These are phyloP conservation scores for Drosophila subsilvestris DNA, from an alignment of 2,888 invertebrate genomes.

Conservation along the genomic window DNA sequence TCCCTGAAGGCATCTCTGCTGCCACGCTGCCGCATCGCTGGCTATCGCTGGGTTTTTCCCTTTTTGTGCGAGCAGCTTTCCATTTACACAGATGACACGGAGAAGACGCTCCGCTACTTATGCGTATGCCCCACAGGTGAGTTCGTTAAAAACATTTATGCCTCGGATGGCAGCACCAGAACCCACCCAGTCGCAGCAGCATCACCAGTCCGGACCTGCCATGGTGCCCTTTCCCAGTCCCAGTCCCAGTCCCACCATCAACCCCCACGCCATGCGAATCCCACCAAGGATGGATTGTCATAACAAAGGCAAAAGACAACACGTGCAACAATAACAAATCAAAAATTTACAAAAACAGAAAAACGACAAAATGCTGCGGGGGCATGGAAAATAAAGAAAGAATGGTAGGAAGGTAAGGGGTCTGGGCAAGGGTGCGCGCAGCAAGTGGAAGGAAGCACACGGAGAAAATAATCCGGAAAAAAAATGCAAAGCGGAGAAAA, in stretches of 20 bases:
- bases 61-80: constrained; percentile 19
- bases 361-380: constrained; percentile 50
- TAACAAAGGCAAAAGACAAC: constrained; percentile 78
- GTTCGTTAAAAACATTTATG: constrained; percentile 62
- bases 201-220: background rate
- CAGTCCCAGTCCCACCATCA: background rate
- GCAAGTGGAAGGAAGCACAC: constrained; percentile 39
- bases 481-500: constrained; percentile 63
- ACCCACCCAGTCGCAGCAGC: constrained; percentile 7
- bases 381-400: background rate
- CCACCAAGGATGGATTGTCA: constrained; percentile 73
- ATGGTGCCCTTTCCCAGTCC: background rate
- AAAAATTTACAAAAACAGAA: constrained; percentile 70
- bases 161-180: constrained; percentile 28
- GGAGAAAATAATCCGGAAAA: constrained; percentile 37
- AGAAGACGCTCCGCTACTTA: constrained; percentile 44
- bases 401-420: background rate
- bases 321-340: constrained; percentile 81
- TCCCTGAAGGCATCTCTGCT: constrained; percentile 13
- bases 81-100: constrained; percentile 40
- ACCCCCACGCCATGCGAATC: background rate
- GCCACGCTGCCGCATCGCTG: background rate
- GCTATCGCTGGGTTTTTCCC: constrained; percentile 28
- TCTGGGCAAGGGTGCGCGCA: constrained; percentile 27
- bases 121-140: constrained; percentile 56